These are phyloP conservation scores for Lates calcarifer DNA, from an alignment of 2,113 vertebrate genomes.

Conservation along the genomic window DNA sequence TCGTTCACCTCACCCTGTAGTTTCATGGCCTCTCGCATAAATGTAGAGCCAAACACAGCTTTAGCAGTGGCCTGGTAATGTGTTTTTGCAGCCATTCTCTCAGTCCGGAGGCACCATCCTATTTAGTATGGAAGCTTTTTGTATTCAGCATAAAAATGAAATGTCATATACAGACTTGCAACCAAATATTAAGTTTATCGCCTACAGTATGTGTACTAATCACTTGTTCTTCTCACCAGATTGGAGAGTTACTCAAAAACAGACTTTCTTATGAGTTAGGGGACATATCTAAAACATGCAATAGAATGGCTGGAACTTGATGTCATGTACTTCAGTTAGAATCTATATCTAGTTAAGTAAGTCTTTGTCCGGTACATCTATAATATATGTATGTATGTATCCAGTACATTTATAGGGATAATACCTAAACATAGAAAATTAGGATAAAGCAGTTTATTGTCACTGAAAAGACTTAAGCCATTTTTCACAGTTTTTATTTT, in stretches of 20 bases:
- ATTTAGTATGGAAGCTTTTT: conserved; percentile 71
- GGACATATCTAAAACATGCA: background rate
- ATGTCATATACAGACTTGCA: conserved; percentile 25
- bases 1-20: conserved; percentile 44
- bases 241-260: conserved; percentile 1
- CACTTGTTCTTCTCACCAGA: background rate
- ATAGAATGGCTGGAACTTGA: background rate
- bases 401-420: background rate
- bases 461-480: too few relatives aligned
- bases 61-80: conserved; percentile 22
- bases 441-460: background rate
- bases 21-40: conserved; percentile 55
- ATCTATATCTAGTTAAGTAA: background rate
- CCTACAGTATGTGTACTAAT: conserved; percentile 6
- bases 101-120: conserved; percentile 81
- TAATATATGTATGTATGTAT: background rate
- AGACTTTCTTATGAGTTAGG: background rate
- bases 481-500: background rate
- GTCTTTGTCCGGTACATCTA: background rate
- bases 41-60: conserved; percentile 39
- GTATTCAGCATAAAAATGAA: conserved; percentile 33
- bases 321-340: background rate
- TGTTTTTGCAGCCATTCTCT: conserved; percentile 68
- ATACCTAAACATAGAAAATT: background rate
- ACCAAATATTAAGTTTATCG: background rate